These are phyloP conservation scores for Prorops nasuta DNA, from an alignment of 1,140 invertebrate genomes.

Conservation along the genomic window DNA sequence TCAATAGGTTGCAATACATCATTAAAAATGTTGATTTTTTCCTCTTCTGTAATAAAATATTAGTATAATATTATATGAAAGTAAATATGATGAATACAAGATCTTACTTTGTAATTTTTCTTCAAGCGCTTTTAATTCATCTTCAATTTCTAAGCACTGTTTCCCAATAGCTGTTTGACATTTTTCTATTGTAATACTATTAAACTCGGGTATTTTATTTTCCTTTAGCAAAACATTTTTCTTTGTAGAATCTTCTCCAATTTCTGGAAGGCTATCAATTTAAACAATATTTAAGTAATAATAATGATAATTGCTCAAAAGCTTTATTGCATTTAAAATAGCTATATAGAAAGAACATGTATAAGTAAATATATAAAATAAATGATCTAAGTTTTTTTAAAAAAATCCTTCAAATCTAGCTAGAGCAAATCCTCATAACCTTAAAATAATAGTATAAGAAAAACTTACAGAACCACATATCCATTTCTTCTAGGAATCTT, in stretches of 20 bases:
- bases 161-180: constrained; percentile 80
- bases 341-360: neutral
- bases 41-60: constrained; percentile 33
- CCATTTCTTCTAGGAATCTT: constrained; percentile 49
- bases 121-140: constrained; percentile 67
- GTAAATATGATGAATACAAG: constrained; percentile 13
- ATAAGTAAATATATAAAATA: constrained; percentile 2
- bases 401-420: constrained; percentile 1
- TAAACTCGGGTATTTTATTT: constrained; percentile 76
- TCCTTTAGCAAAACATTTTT: constrained; percentile 73
- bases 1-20: constrained; percentile 80
- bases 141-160: constrained; percentile 80
- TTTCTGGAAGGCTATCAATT: constrained; percentile 79
- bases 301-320: neutral
- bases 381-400: constrained; percentile 1
- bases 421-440: neutral
- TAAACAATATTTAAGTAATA: neutral
- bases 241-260: constrained; percentile 75
- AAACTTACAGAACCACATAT: constrained; percentile 58
- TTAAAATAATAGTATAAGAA: too few relatives aligned
- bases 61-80: constrained; percentile 12
- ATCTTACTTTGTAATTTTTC: constrained; percentile 49
- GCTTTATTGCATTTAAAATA: too few relatives aligned
- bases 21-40: constrained; percentile 65
- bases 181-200: constrained; percentile 76